Conservation (phyloP, 37 sponge, comb jelly and placozoan species). For the Cliona cf. orientalis region DNA sequence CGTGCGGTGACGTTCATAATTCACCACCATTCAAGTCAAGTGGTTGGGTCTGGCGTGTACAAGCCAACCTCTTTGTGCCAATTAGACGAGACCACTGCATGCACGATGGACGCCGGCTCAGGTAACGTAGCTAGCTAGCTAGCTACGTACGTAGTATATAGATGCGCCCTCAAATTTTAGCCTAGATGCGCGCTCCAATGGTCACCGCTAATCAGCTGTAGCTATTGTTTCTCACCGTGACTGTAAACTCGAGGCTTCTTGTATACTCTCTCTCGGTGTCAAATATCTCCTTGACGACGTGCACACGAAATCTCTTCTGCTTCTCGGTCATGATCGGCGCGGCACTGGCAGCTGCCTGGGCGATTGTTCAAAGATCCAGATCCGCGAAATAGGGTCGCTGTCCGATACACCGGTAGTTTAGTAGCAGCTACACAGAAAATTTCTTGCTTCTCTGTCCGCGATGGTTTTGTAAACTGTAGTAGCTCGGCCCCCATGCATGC, state of each 20-base stretch:
- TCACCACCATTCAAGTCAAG: no score
- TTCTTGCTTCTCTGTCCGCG: not conserved
- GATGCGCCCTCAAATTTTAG: no score
- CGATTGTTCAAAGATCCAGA: not conserved
- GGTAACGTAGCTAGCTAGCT: not conserved
- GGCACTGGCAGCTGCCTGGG: not conserved
- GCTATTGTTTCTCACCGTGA: constrained; percentile 56
- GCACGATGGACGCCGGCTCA: no score
- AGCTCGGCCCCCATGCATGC: no score
- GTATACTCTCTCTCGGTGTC: constrained; percentile 79
- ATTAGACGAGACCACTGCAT: no score
- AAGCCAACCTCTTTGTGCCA: no score
- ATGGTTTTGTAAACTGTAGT: not conserved
- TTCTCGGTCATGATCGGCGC: constrained; percentile 48
- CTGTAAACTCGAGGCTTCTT: constrained; percentile 55
- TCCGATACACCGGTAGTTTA: not conserved
- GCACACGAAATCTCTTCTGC: constrained; percentile 58
- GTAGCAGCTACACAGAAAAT: not conserved
- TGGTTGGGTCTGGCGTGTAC: no score
- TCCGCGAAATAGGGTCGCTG: not conserved
- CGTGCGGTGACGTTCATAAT: no score
- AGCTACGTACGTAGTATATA: not conserved
- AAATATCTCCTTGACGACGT: constrained; percentile 75
- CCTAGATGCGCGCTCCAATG: no score
- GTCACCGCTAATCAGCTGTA: no score